Evolutionary conservation across 1,140 invertebrate genomes (phyloP).

Genomic region (Euglossa dilemma): DNA sequence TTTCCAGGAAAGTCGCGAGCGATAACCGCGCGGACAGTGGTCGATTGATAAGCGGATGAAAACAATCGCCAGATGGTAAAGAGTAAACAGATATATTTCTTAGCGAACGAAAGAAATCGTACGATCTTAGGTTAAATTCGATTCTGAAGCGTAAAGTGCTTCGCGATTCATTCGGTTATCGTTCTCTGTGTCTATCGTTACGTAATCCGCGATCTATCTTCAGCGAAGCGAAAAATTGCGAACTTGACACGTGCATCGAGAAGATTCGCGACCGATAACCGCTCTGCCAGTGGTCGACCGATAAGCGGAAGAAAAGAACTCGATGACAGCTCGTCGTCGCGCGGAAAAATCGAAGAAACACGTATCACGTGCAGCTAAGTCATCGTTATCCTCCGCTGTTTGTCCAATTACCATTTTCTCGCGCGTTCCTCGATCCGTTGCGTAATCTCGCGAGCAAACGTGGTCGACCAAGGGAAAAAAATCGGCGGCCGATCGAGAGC

Average conservation of each 20-base stretch:
- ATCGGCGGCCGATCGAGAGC: not conserved
- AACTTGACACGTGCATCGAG: conserved; percentile 22
- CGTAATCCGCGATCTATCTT: too few species aligned
- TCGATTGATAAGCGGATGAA: too few species aligned
- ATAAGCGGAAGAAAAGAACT: not conserved
- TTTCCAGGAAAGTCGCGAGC: too few species aligned
- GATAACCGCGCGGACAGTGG: too few species aligned
- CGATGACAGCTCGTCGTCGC: not conserved
- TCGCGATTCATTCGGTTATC: too few species aligned
- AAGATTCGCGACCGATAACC: not conserved
- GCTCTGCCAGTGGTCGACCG: not conserved
- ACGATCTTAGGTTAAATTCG: too few species aligned
- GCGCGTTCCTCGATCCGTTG: not conserved
- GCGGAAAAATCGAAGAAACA: not conserved
- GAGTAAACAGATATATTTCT: too few species aligned
- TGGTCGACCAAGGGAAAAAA: not conserved
- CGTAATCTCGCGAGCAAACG: not conserved
- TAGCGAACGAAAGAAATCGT: too few species aligned
- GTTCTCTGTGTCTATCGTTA: too few species aligned
- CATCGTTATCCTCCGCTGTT: not conserved
- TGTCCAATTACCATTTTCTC: not conserved
- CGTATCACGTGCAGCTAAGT: not conserved
- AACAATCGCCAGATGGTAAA: too few species aligned
- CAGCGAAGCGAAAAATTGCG: not conserved
- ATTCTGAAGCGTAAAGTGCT: too few species aligned